phyloP scores from a whole-genome alignment of 2,113 vertebrate genomes.

The Xerus inauris region DNA sequence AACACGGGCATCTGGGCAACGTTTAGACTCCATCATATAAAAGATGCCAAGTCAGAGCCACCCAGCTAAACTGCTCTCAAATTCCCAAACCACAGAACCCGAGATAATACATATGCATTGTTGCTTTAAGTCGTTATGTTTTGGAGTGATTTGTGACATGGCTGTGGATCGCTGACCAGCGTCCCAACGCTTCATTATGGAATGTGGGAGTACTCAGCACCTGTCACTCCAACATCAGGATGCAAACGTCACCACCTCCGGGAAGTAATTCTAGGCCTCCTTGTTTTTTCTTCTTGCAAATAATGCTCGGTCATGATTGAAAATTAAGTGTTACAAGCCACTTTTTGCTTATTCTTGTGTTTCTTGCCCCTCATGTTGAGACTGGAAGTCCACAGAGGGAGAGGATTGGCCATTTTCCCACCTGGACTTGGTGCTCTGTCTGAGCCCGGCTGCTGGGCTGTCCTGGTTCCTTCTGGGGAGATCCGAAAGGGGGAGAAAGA shows the following conservation, averaged over 20 bases:
- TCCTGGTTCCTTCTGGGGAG: too few relatives aligned
- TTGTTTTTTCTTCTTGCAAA: neutral
- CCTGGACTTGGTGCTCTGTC: neutral
- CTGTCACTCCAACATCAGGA: neutral
- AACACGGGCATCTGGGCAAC: neutral
- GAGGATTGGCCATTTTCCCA: neutral
- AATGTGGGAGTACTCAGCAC: neutral
- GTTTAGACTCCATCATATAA: too few relatives aligned
- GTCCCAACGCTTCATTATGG: neutral
- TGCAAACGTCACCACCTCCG: neutral
- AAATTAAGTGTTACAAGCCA: neutral
- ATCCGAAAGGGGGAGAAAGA: neutral
- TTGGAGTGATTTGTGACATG: neutral
- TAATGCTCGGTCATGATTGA: neutral
- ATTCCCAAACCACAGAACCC: neutral
- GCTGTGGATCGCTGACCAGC: neutral
- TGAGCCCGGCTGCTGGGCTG: neutral
- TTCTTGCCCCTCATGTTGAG: neutral
- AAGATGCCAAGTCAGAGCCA: neutral
- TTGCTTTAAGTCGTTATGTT: neutral
- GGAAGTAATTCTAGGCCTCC: neutral
- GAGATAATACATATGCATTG: neutral
- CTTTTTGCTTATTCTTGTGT: neutral
- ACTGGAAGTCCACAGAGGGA: neutral
- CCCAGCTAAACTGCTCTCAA: neutral